Conservation (phyloP, 1,140 invertebrate genomes). For the Drosophila melanica region DNA sequence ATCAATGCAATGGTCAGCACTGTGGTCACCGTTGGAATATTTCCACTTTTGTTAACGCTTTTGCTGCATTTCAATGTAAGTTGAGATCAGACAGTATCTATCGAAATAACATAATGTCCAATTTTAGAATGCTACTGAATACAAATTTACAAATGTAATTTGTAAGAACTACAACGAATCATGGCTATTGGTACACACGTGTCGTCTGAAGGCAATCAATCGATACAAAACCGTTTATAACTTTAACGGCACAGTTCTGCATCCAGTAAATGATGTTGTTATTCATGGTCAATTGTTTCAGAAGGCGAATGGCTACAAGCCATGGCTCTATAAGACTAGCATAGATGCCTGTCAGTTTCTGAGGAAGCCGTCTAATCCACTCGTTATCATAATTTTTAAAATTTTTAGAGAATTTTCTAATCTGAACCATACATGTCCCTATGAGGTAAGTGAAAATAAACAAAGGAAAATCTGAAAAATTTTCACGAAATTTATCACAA, state of each 20-base stretch:
- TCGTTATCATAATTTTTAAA: not conserved
- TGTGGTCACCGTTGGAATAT: too few species aligned
- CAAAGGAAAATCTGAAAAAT: not conserved
- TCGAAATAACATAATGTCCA: too few species aligned
- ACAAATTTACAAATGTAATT: not conserved
- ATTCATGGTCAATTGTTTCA: not conserved
- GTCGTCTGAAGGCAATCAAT: slow-evolving; percentile 16
- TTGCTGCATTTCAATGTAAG: too few species aligned
- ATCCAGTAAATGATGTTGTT: slow-evolving; percentile 2
- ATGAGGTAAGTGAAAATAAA: slow-evolving; percentile 34
- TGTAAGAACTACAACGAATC: slow-evolving; percentile 16
- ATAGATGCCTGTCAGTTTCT: slow-evolving; percentile 23
- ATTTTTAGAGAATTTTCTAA: slow-evolving; percentile 14
- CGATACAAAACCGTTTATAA: slow-evolving; percentile 19
- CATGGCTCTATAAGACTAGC: slow-evolving; percentile 1
- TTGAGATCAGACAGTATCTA: too few species aligned
- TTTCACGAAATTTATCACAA: not conserved
- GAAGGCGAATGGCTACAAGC: slow-evolving; percentile 29
- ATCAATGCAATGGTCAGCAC: too few species aligned
- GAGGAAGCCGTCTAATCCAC: slow-evolving; percentile 5
- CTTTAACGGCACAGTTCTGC: slow-evolving; percentile 13
- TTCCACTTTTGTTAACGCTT: too few species aligned
- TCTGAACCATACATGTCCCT: slow-evolving; percentile 17
- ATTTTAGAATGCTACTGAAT: not conserved
- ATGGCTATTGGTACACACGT: slow-evolving; percentile 5